phyloP scores from a whole-genome alignment of 1,140 invertebrate species.

The Trichonephila clavata region DNA sequence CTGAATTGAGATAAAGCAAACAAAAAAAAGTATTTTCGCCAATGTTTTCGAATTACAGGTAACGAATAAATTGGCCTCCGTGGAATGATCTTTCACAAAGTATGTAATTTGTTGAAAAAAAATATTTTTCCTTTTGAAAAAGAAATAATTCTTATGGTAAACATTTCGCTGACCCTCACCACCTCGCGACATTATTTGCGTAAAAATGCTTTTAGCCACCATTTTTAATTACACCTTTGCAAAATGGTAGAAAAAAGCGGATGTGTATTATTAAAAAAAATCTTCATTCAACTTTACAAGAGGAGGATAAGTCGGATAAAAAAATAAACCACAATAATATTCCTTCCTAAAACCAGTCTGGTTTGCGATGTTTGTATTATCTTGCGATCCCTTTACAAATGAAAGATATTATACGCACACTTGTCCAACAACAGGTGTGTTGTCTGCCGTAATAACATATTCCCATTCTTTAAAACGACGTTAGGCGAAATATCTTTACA shows the following conservation, averaged over 20 bases:
- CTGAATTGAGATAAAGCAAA: no score
- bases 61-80: no score
- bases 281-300: constrained; percentile 9
- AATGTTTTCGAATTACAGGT: no score
- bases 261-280: constrained; percentile 5
- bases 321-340: constrained; percentile 12
- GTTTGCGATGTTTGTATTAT: constrained; percentile 17
- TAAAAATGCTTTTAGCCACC: not conserved
- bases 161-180: not conserved
- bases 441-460: constrained; percentile 29
- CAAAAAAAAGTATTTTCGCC: no score
- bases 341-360: not conserved
- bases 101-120: no score
- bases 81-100: no score
- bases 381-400: not conserved
- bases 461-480: constrained; percentile 7
- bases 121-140: not conserved
- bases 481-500: constrained; percentile 9
- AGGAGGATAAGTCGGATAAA: not conserved
- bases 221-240: not conserved
- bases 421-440: constrained; percentile 33
- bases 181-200: not conserved
- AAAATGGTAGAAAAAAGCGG: not conserved
- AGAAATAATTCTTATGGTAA: not conserved
- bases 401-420: constrained; percentile 23